These are phyloP conservation scores for Petroica traversi DNA, from an alignment of 2,113 vertebrate species.

Conservation along the genomic window DNA sequence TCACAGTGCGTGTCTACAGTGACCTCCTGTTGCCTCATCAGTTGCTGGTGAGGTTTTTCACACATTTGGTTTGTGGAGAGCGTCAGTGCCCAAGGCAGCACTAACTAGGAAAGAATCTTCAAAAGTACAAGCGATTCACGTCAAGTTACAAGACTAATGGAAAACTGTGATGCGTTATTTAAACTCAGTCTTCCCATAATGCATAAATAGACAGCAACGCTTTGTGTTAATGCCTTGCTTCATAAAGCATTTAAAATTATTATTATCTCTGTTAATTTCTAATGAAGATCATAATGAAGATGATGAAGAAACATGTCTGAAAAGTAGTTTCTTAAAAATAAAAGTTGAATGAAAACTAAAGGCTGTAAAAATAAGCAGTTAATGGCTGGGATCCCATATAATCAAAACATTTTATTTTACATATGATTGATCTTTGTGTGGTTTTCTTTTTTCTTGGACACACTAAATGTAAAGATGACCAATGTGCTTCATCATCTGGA, in stretches of 20 bases:
- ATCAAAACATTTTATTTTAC: not conserved
- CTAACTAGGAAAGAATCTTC: not conserved
- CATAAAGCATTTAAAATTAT: not conserved
- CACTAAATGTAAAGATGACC: not conserved
- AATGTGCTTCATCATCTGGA: not conserved
- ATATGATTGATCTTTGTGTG: not conserved
- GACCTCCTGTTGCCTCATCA: rapidly evolving
- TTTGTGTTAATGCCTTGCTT: not conserved
- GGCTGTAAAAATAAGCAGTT: not conserved
- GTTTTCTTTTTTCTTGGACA: not conserved
- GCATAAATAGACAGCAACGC: not conserved
- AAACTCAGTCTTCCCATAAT: not conserved
- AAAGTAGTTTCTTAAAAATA: not conserved
- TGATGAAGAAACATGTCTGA: too few species aligned
- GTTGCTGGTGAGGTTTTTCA: not conserved
- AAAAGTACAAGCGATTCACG: not conserved
- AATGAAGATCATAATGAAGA: not conserved
- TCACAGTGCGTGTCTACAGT: not conserved
- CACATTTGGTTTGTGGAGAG: not conserved
- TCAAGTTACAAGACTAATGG: not conserved
- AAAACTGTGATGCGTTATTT: not conserved
- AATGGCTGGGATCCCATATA: not conserved
- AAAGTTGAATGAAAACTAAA: not conserved
- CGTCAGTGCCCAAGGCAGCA: not conserved
- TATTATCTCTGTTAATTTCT: not conserved